phyloP scores from a whole-genome alignment of 2,113 vertebrate genomes.

The Phylloscopus whistleri region DNA sequence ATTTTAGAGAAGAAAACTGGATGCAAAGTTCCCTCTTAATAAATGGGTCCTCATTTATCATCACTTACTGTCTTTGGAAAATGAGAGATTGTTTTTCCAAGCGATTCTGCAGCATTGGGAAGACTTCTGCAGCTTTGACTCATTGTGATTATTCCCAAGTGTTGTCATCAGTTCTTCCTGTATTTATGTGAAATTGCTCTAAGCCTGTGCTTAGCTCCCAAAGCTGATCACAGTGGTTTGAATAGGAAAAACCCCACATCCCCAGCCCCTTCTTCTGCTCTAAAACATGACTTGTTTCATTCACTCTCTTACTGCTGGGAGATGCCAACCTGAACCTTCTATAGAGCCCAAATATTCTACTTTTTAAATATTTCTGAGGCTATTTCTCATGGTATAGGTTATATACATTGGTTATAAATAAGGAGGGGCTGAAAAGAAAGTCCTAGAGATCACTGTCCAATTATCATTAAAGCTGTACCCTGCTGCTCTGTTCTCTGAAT shows the following conservation, averaged over 20 bases:
- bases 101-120: conserved; percentile 36
- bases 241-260: not conserved
- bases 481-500: not conserved
- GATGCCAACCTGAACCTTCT: not conserved
- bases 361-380: not conserved
- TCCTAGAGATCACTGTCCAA: not conserved
- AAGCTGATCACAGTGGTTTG: not conserved
- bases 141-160: conserved; percentile 62
- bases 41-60: conserved; percentile 41
- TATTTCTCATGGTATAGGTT: not conserved
- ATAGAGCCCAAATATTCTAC: not conserved
- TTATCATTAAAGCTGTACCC: not conserved
- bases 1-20: not conserved
- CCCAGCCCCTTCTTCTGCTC: not conserved
- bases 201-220: not conserved
- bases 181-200: conserved; percentile 57
- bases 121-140: conserved; percentile 55
- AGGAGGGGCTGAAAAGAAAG: not conserved
- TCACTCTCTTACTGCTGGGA: not conserved
- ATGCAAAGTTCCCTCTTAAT: conserved; percentile 15
- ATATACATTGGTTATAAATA: not conserved
- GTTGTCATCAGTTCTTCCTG: conserved; percentile 55
- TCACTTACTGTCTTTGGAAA: conserved; percentile 47
- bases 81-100: conserved; percentile 57
- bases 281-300: not conserved